These are phyloP conservation scores for Sebastes cheni DNA, from an alignment of 2,797 vertebrate genomes.

Conservation along the genomic window DNA sequence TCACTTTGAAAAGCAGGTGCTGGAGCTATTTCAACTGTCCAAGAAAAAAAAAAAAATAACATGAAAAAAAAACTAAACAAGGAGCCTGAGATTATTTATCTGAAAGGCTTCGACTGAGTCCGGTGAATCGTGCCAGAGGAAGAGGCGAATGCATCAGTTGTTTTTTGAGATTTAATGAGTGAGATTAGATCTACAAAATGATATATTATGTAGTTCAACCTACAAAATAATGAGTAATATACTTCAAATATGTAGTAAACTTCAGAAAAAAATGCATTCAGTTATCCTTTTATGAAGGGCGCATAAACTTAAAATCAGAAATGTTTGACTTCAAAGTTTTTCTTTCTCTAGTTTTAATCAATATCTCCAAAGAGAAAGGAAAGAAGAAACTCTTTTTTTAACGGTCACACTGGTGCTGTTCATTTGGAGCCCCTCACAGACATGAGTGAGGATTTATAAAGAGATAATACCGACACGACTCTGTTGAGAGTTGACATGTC, in stretches of 20 bases:
- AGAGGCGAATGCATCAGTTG: neutral
- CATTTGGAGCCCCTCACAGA: slow-evolving; percentile 3
- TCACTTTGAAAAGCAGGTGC: slow-evolving; percentile 62
- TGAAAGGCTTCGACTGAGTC: slow-evolving; percentile 17
- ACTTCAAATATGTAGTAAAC: neutral
- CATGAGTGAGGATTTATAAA: slow-evolving; percentile 38
- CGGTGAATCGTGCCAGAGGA: slow-evolving; percentile 10
- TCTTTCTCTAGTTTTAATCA: slow-evolving; percentile 4
- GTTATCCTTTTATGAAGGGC: neutral
- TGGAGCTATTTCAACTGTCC: slow-evolving; percentile 37
- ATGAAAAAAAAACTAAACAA: neutral
- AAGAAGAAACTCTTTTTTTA: slow-evolving; percentile 9
- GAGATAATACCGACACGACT: slow-evolving; percentile 19
- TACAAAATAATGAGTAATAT: slow-evolving; percentile 1
- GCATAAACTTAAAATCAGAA: neutral
- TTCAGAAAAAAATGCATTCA: neutral
- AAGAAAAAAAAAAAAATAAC: neutral
- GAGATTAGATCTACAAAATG: slow-evolving; percentile 18
- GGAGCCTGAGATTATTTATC: slow-evolving; percentile 21
- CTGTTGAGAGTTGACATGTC: slow-evolving; percentile 48
- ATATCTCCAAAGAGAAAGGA: neutral
- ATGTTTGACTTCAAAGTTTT: neutral
- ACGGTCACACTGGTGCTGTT: neutral
- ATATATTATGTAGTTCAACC: slow-evolving; percentile 6
- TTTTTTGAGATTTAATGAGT: slow-evolving; percentile 31